Conservation (phyloP, 2,113 vertebrate species). For the Phocoena phocoena region DNA sequence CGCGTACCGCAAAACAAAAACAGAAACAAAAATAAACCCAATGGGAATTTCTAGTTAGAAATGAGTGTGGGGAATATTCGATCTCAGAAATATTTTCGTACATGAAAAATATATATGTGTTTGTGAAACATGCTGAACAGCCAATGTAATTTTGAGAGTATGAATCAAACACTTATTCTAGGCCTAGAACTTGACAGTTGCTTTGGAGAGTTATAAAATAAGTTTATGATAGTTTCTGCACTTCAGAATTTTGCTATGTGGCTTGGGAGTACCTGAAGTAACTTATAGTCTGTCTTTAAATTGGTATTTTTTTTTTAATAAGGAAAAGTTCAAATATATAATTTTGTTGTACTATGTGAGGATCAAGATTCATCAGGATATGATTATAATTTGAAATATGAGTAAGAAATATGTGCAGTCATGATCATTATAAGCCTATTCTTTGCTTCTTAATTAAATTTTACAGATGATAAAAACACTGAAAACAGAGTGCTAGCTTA, state of each 20-base stretch:
- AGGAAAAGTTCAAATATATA: conserved; percentile 36
- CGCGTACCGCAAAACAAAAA: too few species aligned
- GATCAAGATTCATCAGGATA: conserved; percentile 13
- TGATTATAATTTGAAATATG: conserved; percentile 50
- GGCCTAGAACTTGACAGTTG: not conserved
- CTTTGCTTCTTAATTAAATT: conserved; percentile 55
- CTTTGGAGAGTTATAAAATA: not conserved
- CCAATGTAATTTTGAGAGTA: not conserved
- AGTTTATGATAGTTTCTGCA: not conserved
- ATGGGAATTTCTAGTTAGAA: conserved; percentile 22
- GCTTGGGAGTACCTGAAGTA: not conserved
- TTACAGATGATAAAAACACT: conserved; percentile 4
- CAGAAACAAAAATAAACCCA: not conserved
- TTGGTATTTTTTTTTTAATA: conserved; percentile 26
- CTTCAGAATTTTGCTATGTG: conserved; percentile 10
- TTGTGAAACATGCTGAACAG: not conserved
- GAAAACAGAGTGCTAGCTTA: conserved; percentile 39
- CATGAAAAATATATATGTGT: not conserved
- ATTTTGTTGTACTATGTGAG: conserved; percentile 17
- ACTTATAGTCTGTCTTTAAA: not conserved
- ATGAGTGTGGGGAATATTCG: not conserved
- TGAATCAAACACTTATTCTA: not conserved
- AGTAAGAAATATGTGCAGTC: not conserved
- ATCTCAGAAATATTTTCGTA: conserved; percentile 25
- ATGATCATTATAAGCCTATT: not conserved